Base-by-base conservation (phyloP, 2,113 vertebrate genomes). In the Cebus imitator region DNA sequence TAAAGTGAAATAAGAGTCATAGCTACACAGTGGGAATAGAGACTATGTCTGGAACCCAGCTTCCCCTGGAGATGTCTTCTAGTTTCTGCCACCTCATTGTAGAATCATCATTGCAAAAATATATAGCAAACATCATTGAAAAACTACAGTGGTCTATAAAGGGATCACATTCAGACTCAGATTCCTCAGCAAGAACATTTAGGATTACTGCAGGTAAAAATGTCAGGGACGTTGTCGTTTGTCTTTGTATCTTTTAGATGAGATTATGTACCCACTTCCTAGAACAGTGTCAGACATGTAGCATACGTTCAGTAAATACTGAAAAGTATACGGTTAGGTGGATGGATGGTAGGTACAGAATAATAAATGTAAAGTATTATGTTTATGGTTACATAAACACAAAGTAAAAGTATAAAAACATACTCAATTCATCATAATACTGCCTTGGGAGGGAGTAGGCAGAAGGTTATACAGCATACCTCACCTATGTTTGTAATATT, bases 311-410 rank as follows among this genome's bases (percentile, higher is more conserved):
- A 80, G n/a, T 90, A 90, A 79, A 45, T 97, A 73, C 27, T 75
- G 50, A 72, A 48, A 7, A 10, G 6, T 91, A 61, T 45, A 10
- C 66, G 5, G 21, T 3, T 89, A 81, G 50, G 16, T 80, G 10
- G 12, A 2, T 83, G 55, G 58, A 45, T 87, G 13, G 52, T 64
- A 61, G 18, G 45, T 94, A 80, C 52, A 85, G 8, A 96, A 72
- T 81, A 85, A 61, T 73, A 94, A 81, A n/a, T 83, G 78, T 6
- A 70, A 50, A 45, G 35, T 82, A 66, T 18, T 97, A 48, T 86
- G 25, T 70, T 97, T 96, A 76, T 88, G 52, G 72, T 70, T 90
- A 58, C 1, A 50, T 86, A 95, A 84, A 81, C 48, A 85, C 30
- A 81, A 84, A 90, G 27, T 68, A 76, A 94, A 89, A 95, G 18